Conservation (phyloP, 2,888 invertebrate species). For the Phania funesta region DNA sequence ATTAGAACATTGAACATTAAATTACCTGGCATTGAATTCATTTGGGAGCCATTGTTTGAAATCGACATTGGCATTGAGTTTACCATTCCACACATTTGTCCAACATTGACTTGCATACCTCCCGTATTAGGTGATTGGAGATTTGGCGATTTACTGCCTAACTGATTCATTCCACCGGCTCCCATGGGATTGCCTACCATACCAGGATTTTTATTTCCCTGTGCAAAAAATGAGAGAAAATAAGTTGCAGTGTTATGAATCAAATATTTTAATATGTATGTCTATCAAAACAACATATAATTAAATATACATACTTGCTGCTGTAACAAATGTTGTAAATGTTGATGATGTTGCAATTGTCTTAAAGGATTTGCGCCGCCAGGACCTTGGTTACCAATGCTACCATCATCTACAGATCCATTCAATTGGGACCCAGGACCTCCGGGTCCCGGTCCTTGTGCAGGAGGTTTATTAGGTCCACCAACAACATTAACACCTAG, state of each 20-base stretch:
- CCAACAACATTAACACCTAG: constrained; percentile 88
- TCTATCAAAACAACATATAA: background rate
- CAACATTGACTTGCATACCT: constrained; percentile 83
- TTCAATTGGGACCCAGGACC: constrained; percentile 83
- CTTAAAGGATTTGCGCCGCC: constrained; percentile 75
- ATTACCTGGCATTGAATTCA: constrained; percentile 87
- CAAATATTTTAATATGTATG: background rate
- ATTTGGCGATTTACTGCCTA: constrained; percentile 91
- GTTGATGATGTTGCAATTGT: constrained; percentile 82
- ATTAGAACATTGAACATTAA: background rate
- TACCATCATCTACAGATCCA: constrained; percentile 83
- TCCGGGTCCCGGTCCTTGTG: constrained; percentile 91
- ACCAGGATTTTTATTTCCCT: constrained; percentile 77
- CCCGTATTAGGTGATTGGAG: constrained; percentile 92
- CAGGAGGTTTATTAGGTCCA: constrained; percentile 86
- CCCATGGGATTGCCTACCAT: constrained; percentile 83
- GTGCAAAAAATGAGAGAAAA: background rate
- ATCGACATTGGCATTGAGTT: constrained; percentile 87
- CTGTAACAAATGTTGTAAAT: constrained; percentile 85
- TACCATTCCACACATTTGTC: constrained; percentile 86
- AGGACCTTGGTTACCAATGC: constrained; percentile 81
- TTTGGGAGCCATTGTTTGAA: constrained; percentile 88
- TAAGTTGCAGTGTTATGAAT: background rate
- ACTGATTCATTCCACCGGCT: constrained; percentile 83
- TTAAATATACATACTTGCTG: constrained; percentile 79